Evolutionary conservation across 2,888 invertebrate genomes (phyloP).

Genomic region (Axea sp.): DNA sequence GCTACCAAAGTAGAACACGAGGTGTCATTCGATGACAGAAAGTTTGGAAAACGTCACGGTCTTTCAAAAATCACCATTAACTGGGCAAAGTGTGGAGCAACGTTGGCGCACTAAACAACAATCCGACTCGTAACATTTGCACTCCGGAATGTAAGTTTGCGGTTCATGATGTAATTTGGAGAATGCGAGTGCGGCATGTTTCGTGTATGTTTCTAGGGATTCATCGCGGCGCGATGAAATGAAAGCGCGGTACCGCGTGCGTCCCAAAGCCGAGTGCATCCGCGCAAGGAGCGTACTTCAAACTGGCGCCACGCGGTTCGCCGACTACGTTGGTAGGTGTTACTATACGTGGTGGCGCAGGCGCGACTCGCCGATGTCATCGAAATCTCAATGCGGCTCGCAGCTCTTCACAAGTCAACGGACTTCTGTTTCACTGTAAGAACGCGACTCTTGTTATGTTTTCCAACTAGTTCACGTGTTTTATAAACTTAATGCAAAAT

Average conservation of each 20-base stretch:
- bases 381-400: slow-evolving; percentile 58
- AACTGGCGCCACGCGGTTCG: slow-evolving; percentile 78
- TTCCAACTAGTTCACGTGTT: slow-evolving; percentile 33
- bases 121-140: neutral
- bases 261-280: slow-evolving; percentile 73
- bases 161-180: neutral
- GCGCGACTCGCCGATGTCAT: slow-evolving; percentile 59
- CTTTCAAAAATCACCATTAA: neutral
- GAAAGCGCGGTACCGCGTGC: slow-evolving; percentile 51
- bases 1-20: slow-evolving; percentile 11
- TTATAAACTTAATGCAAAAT: slow-evolving; percentile 32
- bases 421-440: slow-evolving; percentile 52
- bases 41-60: neutral
- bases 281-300: slow-evolving; percentile 78
- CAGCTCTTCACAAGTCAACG: slow-evolving; percentile 59
- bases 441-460: slow-evolving; percentile 38
- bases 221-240: slow-evolving; percentile 21
- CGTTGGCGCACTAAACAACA: neutral
- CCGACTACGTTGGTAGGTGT: slow-evolving; percentile 72
- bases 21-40: slow-evolving; percentile 4
- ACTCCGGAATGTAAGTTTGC: neutral
- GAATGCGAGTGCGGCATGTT: slow-evolving; percentile 10
- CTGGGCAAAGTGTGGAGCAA: neutral
- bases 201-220: slow-evolving; percentile 8
- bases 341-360: slow-evolving; percentile 67